phyloP scores from a whole-genome alignment of 2,797 vertebrate genomes.

The Cirrhinus mrigala region DNA sequence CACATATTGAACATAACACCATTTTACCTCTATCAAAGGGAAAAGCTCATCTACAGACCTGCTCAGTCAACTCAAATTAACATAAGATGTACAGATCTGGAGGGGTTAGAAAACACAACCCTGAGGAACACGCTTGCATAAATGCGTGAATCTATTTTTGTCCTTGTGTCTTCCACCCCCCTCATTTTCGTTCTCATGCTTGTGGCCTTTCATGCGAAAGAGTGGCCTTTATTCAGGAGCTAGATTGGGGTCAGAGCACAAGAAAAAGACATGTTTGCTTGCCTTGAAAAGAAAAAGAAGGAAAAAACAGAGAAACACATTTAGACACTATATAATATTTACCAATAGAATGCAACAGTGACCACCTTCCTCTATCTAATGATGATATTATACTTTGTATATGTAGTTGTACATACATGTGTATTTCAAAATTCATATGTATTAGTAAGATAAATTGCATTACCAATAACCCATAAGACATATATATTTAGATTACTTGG shows the following conservation, averaged over 20 bases:
- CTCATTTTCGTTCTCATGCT: background rate
- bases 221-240: constrained; percentile 13
- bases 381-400: too few relatives aligned
- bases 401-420: too few relatives aligned
- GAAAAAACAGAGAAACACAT: background rate
- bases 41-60: constrained; percentile 19
- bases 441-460: background rate
- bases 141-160: constrained; percentile 45
- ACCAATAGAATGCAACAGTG: background rate
- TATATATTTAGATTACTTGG: background rate
- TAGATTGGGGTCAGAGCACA: background rate
- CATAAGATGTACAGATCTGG: constrained; percentile 3
- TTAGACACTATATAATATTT: background rate
- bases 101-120: constrained; percentile 21
- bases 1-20: constrained; percentile 14
- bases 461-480: background rate
- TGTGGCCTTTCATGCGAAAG: background rate
- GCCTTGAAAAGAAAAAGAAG: background rate
- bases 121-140: constrained; percentile 27
- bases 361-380: background rate
- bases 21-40: constrained; percentile 47
- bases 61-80: constrained; percentile 33
- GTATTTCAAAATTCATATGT: too few relatives aligned
- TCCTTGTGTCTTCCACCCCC: constrained; percentile 10
- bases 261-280: background rate